A percentile compares a stretch with the other conserved stretches of the same genome.
These are phyloP conservation scores for Caenorhabditis elegans DNA, from an alignment of 1,140 invertebrate species.

Conservation along the genomic window WBcel235 BX284602.5:11472001-11472500, in stretches of 20 bases:
- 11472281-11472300: slow-evolving; percentile 82
- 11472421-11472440: slow-evolving; percentile 95
- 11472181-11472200: slow-evolving; percentile 19
- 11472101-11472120: not conserved
- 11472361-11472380: slow-evolving; percentile 80
- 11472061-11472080: not conserved
- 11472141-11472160: not conserved
- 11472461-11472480: slow-evolving; percentile 92
- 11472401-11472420: slow-evolving; percentile 86
- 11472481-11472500: slow-evolving; percentile 69
- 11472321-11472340: slow-evolving; percentile 97
- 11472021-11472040: not conserved
- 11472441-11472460: slow-evolving; percentile 93
- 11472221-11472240: slow-evolving; percentile 24
- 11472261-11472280: slow-evolving; percentile 62
- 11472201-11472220: not conserved
- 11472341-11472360: slow-evolving; percentile 86
- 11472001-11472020: slow-evolving; percentile 25
- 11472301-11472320: slow-evolving; percentile 89
- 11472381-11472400: slow-evolving; percentile 75
- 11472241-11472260: not conserved
- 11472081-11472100: not conserved
- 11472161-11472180: not conserved
- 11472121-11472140: not conserved
- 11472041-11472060: not conserved